Percentiles rank a stretch among this genome's conserved stretches.
Evolutionary conservation across 2,797 vertebrate genomes (phyloP).

Genomic region (Lepilemur septentrionalis): DNA sequence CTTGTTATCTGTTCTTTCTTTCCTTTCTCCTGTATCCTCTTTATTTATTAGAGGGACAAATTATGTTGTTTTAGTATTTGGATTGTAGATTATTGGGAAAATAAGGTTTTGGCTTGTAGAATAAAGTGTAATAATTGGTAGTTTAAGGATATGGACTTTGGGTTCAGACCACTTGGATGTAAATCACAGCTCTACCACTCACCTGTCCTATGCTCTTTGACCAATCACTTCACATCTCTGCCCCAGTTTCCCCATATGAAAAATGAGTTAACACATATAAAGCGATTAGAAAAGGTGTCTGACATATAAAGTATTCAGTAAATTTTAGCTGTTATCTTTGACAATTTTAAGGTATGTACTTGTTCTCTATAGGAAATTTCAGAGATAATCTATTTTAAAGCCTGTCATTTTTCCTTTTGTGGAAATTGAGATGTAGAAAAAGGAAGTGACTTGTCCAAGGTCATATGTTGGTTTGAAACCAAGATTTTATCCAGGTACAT

Average conservation of each 20-base stretch:
- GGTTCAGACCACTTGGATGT: slow-evolving; percentile 12
- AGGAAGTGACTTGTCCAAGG: not conserved
- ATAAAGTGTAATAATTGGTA: slow-evolving; percentile 20
- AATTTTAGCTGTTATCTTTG: slow-evolving; percentile 40
- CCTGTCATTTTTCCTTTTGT: slow-evolving; percentile 31
- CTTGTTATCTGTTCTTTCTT: not conserved
- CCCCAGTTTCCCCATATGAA: slow-evolving; percentile 32
- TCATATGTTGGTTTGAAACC: slow-evolving; percentile 39
- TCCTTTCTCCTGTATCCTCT: not conserved
- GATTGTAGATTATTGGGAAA: slow-evolving; percentile 38
- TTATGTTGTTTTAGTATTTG: slow-evolving; percentile 36
- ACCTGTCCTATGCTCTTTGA: not conserved
- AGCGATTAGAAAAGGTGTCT: slow-evolving; percentile 18
- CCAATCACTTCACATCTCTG: slow-evolving; percentile 16
- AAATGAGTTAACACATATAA: slow-evolving; percentile 6
- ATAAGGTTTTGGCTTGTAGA: slow-evolving; percentile 25
- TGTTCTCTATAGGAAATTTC: not conserved
- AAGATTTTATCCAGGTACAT: slow-evolving; percentile 41
- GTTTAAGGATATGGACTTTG: slow-evolving; percentile 26
- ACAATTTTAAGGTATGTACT: not conserved
- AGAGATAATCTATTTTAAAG: not conserved
- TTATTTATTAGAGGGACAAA: slow-evolving; percentile 29
- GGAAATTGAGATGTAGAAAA: slow-evolving; percentile 22
- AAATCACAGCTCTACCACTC: slow-evolving; percentile 21
- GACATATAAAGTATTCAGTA: slow-evolving; percentile 21